A percentile compares a stretch with the other conserved stretches of the same genome.
phyloP scores from a whole-genome alignment of 2,113 vertebrate species.

The Struthidea cinerea region DNA sequence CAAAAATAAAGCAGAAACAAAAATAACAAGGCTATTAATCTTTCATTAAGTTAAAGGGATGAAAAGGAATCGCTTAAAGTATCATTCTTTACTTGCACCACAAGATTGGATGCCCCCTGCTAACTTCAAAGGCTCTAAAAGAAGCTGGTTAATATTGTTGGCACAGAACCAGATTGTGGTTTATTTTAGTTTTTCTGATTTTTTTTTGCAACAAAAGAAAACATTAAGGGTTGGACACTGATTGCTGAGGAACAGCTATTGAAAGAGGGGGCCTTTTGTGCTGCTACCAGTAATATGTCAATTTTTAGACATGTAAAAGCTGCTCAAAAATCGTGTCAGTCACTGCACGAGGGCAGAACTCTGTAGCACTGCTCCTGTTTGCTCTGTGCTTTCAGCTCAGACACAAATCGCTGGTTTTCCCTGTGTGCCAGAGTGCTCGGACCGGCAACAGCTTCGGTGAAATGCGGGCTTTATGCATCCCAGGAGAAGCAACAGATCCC shows the following conservation, averaged over 20 bases:
- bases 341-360: neutral
- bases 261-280: constrained; percentile 31
- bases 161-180: constrained; percentile 88
- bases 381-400: neutral
- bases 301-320: constrained; percentile 9
- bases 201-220: constrained; percentile 66
- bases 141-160: constrained; percentile 90
- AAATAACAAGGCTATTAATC: constrained; percentile 99
- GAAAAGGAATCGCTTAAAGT: constrained; percentile 99
- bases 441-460: neutral
- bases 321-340: neutral
- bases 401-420: neutral
- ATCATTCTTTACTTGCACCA: constrained; percentile 89
- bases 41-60: constrained; percentile 99
- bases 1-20: constrained; percentile 92
- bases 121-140: constrained; percentile 89
- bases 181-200: constrained; percentile 82
- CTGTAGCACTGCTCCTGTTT: neutral
- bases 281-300: neutral
- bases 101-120: constrained; percentile 90
- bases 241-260: neutral
- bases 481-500: neutral
- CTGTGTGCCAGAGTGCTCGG: neutral
- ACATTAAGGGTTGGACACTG: constrained; percentile 25
- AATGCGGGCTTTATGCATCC: neutral